Evolutionary conservation across 53 echinoderm and acorn worm species (phyloP).

Genomic region (Temnopleurus reevesii): DNA sequence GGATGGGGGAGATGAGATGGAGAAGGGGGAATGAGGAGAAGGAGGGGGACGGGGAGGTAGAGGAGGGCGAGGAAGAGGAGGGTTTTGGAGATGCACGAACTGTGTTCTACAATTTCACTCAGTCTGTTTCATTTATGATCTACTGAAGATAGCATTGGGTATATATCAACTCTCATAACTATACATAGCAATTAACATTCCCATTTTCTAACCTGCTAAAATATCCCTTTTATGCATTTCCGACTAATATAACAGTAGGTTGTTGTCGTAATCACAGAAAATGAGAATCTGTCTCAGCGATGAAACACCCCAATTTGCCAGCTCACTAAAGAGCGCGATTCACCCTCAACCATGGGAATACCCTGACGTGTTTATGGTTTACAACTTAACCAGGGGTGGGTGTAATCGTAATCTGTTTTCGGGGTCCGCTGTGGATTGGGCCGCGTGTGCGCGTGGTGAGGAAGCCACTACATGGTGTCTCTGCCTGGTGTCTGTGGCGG

Average conservation of each 20-base stretch:
- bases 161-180: conserved; percentile 23
- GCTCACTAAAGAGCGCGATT: background rate
- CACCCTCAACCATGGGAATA: conserved; percentile 29
- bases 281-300: background rate
- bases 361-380: conserved; percentile 47
- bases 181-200: conserved; percentile 33
- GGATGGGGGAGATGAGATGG: background rate
- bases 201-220: background rate
- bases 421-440: conserved; percentile 48
- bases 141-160: conserved; percentile 10
- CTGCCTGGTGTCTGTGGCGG: background rate
- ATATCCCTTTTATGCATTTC: background rate
- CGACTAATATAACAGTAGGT: background rate
- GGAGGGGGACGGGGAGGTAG: background rate
- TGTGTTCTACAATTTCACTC: conserved; percentile 12
- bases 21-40: too few species aligned
- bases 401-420: conserved; percentile 56
- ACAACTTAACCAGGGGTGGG: conserved; percentile 17
- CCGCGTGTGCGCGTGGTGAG: conserved; percentile 39
- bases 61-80: background rate
- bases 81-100: background rate
- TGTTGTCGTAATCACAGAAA: background rate
- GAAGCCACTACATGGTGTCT: too few species aligned
- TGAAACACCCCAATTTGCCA: background rate
- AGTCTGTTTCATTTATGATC: conserved; percentile 1